phyloP scores from a whole-genome alignment of 2,113 vertebrate species.

The Perca schrenkii region DNA sequence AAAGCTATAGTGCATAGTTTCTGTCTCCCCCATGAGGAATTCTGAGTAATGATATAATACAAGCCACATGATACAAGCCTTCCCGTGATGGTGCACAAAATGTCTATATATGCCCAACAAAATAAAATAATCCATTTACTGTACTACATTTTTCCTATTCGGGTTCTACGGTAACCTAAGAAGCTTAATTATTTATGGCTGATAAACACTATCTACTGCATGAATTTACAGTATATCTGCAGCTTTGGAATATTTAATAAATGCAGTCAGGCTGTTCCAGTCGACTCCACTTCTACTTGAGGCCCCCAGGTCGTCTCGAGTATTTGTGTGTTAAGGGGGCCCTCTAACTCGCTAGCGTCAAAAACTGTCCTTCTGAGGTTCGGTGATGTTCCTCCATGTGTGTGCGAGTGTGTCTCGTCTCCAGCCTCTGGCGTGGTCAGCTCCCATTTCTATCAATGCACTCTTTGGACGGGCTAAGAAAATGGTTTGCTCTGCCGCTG shows the following conservation, averaged over 20 bases:
- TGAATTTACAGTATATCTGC: background rate
- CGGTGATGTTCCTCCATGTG: constrained; percentile 58
- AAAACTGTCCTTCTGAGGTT: constrained; percentile 68
- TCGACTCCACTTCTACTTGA: constrained; percentile 19
- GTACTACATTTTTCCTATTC: background rate
- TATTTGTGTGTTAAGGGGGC: constrained; percentile 39
- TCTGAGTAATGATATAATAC: no score
- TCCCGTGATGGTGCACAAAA: background rate
- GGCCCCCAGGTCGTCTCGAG: constrained; percentile 48
- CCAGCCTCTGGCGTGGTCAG: constrained; percentile 75
- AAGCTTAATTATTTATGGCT: background rate
- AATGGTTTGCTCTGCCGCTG: constrained; percentile 51
- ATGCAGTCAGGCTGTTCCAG: constrained; percentile 28
- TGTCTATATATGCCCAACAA: no score
- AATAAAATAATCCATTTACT: background rate
- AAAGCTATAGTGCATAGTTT: no score
- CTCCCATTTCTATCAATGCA: constrained; percentile 74
- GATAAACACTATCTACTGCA: background rate
- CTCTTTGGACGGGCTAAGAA: constrained; percentile 44
- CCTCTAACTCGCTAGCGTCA: constrained; percentile 69
- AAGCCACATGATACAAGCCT: no score
- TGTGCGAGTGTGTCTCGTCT: constrained; percentile 54
- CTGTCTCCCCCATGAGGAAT: no score
- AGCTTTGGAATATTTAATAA: constrained; percentile 10
- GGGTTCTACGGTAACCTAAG: background rate